Conservation (phyloP, 1,140 invertebrate genomes). For the Drosophila ogumai region DNA sequence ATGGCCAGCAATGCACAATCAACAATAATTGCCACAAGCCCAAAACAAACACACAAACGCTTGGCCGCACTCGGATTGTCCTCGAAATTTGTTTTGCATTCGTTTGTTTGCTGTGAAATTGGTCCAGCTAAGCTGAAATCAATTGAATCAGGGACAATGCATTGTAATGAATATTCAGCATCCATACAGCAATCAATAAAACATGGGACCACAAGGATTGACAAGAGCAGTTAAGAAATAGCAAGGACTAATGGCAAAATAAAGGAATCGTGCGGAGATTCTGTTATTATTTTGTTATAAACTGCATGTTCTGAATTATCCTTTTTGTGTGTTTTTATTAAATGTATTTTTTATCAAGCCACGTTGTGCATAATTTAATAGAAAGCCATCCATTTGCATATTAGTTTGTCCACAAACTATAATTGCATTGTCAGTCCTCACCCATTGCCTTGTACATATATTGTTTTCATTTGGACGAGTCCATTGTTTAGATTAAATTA, state of each 20-base stretch:
- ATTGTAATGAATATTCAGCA: constrained; percentile 46
- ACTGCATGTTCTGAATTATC: background rate
- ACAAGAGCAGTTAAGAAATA: constrained; percentile 33
- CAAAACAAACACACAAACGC: constrained; percentile 33
- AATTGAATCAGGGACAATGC: constrained; percentile 55
- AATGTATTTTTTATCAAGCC: background rate
- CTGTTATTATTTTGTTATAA: background rate
- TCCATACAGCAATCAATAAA: constrained; percentile 32
- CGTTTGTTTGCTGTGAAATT: constrained; percentile 38
- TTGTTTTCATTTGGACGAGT: background rate
- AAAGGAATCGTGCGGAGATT: constrained; percentile 4
- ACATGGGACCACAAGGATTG: constrained; percentile 24
- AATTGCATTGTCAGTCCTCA: background rate
- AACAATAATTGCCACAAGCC: constrained; percentile 62
- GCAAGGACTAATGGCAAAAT: constrained; percentile 18
- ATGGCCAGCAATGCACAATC: constrained; percentile 55
- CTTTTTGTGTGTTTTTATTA: background rate
- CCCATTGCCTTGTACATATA: background rate
- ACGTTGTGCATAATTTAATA: background rate
- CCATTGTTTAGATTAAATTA: constrained; percentile 1
- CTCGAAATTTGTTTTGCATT: constrained; percentile 21
- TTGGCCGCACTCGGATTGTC: constrained; percentile 18
- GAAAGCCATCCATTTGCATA: background rate
- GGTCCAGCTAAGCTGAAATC: constrained; percentile 50
- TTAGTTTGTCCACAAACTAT: background rate